Evolutionary conservation across 1,140 invertebrate species (phyloP), one percentile per base, ranked within the genome.

Genomic region (Ostrea denselamellosa): DNA sequence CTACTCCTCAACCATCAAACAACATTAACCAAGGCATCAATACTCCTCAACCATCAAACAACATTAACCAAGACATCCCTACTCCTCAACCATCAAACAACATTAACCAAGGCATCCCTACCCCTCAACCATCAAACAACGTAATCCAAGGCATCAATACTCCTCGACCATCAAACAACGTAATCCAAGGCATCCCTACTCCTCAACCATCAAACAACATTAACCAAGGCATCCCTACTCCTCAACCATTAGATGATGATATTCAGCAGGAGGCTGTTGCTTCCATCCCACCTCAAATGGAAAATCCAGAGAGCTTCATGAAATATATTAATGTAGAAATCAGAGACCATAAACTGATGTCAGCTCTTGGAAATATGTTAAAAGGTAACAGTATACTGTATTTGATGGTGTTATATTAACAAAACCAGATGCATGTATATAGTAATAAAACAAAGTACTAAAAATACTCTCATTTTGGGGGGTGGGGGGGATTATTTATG

Each of bases 241-340:
- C 17, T 62, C 56, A 19, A 14, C 68, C 68, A 25, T 34, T 25
- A 77, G 12, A 2, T 9, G 12, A 2, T 9, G 25, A 4, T 34
- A 25, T 28, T 14, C 68, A 14, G 10, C 22, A 34, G 28, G 68
- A 2, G 2, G 28, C 28, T 14, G 0, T 10, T n/a, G 56, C 56
- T 14, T 10, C 68, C 22, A 8, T 25, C 8, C 68, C 3, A 14
- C 8, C 65, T 71, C 65, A 8, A 71, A 44, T 51, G 19, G n/a
- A 52, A 22, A 83, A 44, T 34, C 82, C 44, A 54, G 82, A 83
- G 51, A 25, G 51, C 8, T 83, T 53, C 44, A 17, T 83, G 25
- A 14, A 83, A 52, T 83, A 34, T 19, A 52, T 52, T 44, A 54
- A 83, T 83, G 22, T 83, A 83, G 10, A 83, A 52, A 54, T 83